Percentiles rank a stretch among this genome's conserved stretches.
These are phyloP conservation scores for Clavelina lepadiformis DNA, from an alignment of 23 tunicate genomes.

Conservation along the genomic window DNA sequence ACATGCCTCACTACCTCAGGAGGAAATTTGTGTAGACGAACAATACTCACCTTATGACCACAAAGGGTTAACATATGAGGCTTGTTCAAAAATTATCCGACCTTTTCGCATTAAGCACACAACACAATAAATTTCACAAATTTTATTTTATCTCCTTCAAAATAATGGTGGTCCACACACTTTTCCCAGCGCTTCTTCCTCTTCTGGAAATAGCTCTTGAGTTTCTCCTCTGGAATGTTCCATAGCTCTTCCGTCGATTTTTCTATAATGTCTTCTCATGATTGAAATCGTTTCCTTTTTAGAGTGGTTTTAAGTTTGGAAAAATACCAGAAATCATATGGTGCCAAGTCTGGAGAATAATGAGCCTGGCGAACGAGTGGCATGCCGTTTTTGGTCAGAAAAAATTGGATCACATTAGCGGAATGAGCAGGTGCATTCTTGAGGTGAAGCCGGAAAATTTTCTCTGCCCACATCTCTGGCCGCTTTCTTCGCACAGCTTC, in stretches of 20 bases:
- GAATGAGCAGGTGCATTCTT: constrained; percentile 5
- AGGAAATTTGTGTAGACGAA: too few relatives aligned
- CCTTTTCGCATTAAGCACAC: constrained; percentile 11
- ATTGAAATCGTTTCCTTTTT: not conserved
- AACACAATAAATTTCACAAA: constrained; percentile 4
- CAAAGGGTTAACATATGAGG: too few relatives aligned
- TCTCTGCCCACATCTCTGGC: constrained; percentile 1
- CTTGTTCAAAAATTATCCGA: constrained; percentile 1
- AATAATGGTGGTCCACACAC: not conserved
- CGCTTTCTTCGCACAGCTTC: constrained; percentile 5
- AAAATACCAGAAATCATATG: constrained; percentile 6
- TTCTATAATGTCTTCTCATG: constrained; percentile 2
- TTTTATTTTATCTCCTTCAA: constrained; percentile 6
- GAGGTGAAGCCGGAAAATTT: constrained; percentile 3
- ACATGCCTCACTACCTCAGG: too few relatives aligned
- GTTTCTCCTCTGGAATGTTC: constrained; percentile 6
- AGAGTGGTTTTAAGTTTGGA: constrained; percentile 1
- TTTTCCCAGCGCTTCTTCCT: constrained; percentile 9
- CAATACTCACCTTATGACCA: too few relatives aligned
- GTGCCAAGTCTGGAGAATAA: constrained; percentile 4
- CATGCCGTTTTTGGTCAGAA: constrained; percentile 5
- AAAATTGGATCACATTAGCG: not conserved
- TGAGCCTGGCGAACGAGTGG: constrained; percentile 4
- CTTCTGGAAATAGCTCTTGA: constrained; percentile 4
- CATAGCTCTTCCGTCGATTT: constrained; percentile 1